Base-by-base conservation (phyloP, 2,797 vertebrate species). In the Rhynchonycteris naso region DNA sequence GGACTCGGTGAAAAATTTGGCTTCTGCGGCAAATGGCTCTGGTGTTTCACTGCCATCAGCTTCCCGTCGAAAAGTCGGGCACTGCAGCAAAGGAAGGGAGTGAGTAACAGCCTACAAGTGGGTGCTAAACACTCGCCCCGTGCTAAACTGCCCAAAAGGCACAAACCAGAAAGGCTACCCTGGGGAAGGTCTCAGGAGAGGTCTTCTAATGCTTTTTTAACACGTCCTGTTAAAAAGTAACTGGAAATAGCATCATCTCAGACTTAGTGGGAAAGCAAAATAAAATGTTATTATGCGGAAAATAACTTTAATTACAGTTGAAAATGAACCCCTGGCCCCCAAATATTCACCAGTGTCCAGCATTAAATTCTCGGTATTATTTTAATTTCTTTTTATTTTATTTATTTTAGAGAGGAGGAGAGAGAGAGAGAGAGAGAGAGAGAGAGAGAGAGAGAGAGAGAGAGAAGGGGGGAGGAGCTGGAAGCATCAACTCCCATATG, bases 1-100 rank as follows among this genome's bases (percentile, higher is more conserved):
- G 0, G 99, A 99, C 97, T 99, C 99, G 0, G 99, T 99, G 98
- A 99, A 99, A 98, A 99, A 99, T 96, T 99, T 99, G 92, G 99
- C 99, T 97, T 99, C 99, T 0, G 99, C 99, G 1, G 99, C 99
- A 6, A 99, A 99, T 0, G 99, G 92, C 97, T 99, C 99, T 0
- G 99, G 99, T 0, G 98, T 98, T 97, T 99, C 99, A 0, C 98
- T 96, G 28, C 99, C 98, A 0, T 99, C 99, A 0, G 99, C 98
- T 98, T 99, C 99, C 56, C 99, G 98, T 93, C 99, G 99, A 97
- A 99, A 99, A 0, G 99, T 99, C 74, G 99, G 99, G 95, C 99
- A 99, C 99, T 99, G 95, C 0, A 71, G 54, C 30, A 38, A 75
- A 90, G 81, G 80, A 87, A 18, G 50, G 0, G 30, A 35, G 38